Conservation (phyloP, 2,888 invertebrate species). For the Euproctis similis region DNA sequence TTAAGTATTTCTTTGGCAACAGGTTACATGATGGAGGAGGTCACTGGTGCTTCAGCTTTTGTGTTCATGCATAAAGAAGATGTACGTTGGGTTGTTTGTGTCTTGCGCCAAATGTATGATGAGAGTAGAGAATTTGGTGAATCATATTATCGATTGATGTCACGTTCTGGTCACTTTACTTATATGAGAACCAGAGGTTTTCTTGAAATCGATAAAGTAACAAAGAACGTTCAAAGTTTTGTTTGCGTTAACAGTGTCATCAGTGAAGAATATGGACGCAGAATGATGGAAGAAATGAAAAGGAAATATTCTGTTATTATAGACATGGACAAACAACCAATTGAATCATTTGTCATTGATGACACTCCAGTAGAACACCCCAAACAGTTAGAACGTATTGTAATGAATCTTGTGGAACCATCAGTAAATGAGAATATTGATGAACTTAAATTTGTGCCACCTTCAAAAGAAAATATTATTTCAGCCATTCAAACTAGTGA, state of each 20-base stretch:
- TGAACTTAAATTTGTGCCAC: slow-evolving; percentile 57
- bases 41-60: slow-evolving; percentile 91
- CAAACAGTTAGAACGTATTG: slow-evolving; percentile 80
- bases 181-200: slow-evolving; percentile 90
- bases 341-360: slow-evolving; percentile 34
- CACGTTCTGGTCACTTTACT: slow-evolving; percentile 89
- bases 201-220: slow-evolving; percentile 85
- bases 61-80: slow-evolving; percentile 93
- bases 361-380: slow-evolving; percentile 81
- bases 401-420: slow-evolving; percentile 78
- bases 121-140: slow-evolving; percentile 87
- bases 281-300: slow-evolving; percentile 86
- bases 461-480: slow-evolving; percentile 66
- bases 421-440: slow-evolving; percentile 47
- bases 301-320: slow-evolving; percentile 83
- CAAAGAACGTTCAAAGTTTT: slow-evolving; percentile 88
- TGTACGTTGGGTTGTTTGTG: slow-evolving; percentile 91
- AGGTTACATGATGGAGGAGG: slow-evolving; percentile 92
- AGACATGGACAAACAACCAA: slow-evolving; percentile 62
- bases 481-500: slow-evolving; percentile 67
- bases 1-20: slow-evolving; percentile 92
- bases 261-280: slow-evolving; percentile 84
- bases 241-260: slow-evolving; percentile 89
- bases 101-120: slow-evolving; percentile 92
- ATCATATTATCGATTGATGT: slow-evolving; percentile 89